A percentile compares a stretch with the other conserved stretches of the same genome.
Conservation (phyloP, 2,113 vertebrate genomes). For the Balaeniceps rex region DNA sequence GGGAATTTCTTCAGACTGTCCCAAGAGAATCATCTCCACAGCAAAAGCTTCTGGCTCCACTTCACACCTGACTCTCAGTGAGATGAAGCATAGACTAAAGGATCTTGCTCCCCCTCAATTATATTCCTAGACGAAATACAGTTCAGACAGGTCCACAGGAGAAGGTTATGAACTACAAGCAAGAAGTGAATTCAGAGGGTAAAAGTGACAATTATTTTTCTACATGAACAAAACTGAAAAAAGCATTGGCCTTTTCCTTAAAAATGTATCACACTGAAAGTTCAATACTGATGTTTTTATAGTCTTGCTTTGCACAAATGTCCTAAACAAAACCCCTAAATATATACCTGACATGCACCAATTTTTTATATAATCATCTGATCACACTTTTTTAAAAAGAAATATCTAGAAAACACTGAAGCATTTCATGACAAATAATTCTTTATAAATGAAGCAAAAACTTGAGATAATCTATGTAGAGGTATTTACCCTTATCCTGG, state of each 20-base stretch:
- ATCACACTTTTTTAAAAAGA: not conserved
- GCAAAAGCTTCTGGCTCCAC: not conserved
- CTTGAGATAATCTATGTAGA: not conserved
- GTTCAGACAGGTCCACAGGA: not conserved
- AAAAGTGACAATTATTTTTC: constrained; percentile 28
- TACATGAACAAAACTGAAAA: not conserved
- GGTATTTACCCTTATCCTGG: not conserved
- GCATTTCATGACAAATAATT: not conserved
- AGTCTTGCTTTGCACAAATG: not conserved
- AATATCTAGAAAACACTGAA: not conserved
- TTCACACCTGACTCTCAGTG: constrained; percentile 1
- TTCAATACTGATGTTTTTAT: not conserved
- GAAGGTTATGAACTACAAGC: constrained; percentile 5
- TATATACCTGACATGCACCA: not conserved
- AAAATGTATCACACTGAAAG: not conserved
- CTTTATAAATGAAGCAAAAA: not conserved
- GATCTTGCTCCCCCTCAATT: not conserved
- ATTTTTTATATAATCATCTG: not conserved
- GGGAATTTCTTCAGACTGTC: not conserved
- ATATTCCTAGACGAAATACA: not conserved
- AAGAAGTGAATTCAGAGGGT: not conserved
- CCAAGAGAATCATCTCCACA: not conserved
- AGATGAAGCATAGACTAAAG: not conserved
- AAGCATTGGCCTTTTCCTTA: not conserved
- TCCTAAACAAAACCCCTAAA: not conserved